These are phyloP conservation scores for Bibio marci DNA, from an alignment of 2,888 invertebrate species.

Conservation along the genomic window DNA sequence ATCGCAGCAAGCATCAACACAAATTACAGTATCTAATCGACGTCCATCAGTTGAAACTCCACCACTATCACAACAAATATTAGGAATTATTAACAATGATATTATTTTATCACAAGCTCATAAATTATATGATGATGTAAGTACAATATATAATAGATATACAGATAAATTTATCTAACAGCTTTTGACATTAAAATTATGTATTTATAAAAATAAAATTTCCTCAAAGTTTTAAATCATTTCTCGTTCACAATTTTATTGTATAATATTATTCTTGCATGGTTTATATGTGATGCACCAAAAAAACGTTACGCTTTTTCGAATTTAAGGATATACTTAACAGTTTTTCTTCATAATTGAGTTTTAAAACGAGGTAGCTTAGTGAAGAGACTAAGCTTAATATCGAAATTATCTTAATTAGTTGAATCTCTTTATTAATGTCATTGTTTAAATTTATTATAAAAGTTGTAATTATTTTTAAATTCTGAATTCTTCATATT, in stretches of 20 bases:
- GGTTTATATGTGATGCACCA: neutral
- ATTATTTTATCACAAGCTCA: constrained; percentile 18
- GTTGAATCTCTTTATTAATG: too few species aligned
- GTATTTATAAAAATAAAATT: neutral
- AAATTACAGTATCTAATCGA: constrained; percentile 19
- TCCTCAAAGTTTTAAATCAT: neutral
- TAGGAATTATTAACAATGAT: constrained; percentile 11
- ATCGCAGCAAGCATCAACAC: constrained; percentile 19
- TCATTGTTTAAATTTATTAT: too few species aligned
- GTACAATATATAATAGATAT: constrained; percentile 12
- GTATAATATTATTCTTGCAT: neutral
- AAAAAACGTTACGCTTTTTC: too few species aligned
- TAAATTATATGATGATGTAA: constrained; percentile 25
- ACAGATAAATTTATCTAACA: too few species aligned
- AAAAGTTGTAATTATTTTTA: too few species aligned
- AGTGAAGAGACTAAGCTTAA: too few species aligned
- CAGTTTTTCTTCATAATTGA: too few species aligned
- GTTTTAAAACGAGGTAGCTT: too few species aligned
- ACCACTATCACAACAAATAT: constrained; percentile 17
- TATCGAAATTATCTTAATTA: too few species aligned
- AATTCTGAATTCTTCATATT: too few species aligned
- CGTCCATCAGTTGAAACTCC: constrained; percentile 27
- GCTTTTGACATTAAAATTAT: too few species aligned
- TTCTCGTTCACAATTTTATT: neutral
- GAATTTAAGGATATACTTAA: too few species aligned